Conservation (phyloP, 2,797 vertebrate species). For the Eidolon dupreanum region DNA sequence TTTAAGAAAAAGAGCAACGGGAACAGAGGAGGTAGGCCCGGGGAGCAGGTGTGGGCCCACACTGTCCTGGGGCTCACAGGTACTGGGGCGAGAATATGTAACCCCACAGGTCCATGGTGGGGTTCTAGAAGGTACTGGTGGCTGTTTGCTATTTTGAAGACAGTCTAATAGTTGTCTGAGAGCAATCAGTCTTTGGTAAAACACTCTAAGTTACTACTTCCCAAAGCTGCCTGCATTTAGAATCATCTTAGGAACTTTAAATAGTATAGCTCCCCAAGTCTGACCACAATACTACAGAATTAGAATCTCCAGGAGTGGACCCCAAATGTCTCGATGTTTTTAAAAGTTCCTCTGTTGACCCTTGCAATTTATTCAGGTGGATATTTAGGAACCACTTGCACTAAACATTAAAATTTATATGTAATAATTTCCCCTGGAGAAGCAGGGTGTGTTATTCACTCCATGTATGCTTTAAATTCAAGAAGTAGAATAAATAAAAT, state of each 20-base stretch:
- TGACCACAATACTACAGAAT: neutral
- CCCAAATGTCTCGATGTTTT: neutral
- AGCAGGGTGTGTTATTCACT: neutral
- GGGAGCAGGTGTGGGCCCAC: neutral
- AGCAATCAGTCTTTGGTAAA: neutral
- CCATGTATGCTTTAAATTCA: neutral
- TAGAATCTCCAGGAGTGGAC: neutral
- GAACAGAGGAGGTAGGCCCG: neutral
- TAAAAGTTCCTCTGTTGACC: neutral
- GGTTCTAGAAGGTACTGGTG: neutral
- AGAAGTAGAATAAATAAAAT: neutral
- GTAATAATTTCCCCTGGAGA: neutral
- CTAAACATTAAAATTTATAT: slow-evolving; percentile 4
- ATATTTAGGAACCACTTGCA: neutral
- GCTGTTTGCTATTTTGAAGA: neutral
- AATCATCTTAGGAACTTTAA: neutral
- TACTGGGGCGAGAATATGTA: neutral
- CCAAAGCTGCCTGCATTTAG: neutral
- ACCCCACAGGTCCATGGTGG: neutral
- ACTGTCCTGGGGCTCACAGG: neutral
- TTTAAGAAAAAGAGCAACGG: neutral
- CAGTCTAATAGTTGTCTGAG: neutral
- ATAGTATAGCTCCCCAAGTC: no score
- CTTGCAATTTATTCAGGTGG: neutral
- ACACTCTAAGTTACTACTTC: neutral